Evolutionary conservation across 30 jellyfish, hydroid and myxozoan species (phyloP).

Genomic region (Pelagia noctiluca): DNA sequence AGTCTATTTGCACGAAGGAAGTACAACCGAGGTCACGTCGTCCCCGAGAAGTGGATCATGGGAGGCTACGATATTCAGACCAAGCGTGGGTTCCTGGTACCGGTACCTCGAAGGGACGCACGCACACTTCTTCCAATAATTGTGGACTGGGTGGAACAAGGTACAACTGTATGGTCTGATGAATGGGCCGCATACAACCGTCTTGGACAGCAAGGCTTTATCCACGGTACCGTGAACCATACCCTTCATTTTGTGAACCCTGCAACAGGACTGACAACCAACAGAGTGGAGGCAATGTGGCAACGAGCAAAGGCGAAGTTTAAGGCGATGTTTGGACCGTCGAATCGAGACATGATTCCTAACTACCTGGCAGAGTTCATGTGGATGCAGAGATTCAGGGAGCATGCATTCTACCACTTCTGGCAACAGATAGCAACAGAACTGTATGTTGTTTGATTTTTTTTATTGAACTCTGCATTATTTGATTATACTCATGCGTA

Average conservation of each 20-base stretch:
- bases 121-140: constrained; percentile 59
- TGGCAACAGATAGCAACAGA: too few species aligned
- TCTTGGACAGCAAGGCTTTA: constrained; percentile 26
- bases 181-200: constrained; percentile 59
- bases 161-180: constrained; percentile 51
- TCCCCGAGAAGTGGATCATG: too few species aligned
- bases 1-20: constrained; percentile 50
- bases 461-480: too few species aligned
- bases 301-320: constrained; percentile 28
- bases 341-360: constrained; percentile 26
- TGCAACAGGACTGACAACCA: constrained; percentile 40
- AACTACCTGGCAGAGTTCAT: too few species aligned
- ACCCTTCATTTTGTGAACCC: constrained; percentile 53
- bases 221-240: too few species aligned
- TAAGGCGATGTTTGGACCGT: constrained; percentile 40
- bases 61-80: constrained; percentile 30
- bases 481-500: too few species aligned
- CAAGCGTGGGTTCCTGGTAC: constrained; percentile 48
- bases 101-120: constrained; percentile 59
- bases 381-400: too few species aligned
- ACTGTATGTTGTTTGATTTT: too few species aligned
- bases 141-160: constrained; percentile 40
- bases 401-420: too few species aligned
- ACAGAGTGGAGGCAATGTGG: too few species aligned
- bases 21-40: constrained; percentile 59